phyloP scores from a whole-genome alignment of 2,888 invertebrate genomes.

The Watsonalla cultraria region DNA sequence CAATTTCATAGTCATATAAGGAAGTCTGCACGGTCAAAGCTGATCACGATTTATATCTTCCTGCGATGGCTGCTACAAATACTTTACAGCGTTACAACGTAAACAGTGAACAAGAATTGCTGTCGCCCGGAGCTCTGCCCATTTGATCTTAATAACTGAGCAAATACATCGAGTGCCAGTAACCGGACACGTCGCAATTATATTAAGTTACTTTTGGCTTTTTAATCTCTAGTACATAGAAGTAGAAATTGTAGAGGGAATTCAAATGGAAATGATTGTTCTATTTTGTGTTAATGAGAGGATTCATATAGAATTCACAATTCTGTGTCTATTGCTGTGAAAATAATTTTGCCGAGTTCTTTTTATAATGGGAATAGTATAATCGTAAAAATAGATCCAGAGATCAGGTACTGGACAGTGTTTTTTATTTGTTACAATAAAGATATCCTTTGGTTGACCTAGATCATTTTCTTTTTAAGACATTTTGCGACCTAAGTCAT shows the following conservation, averaged over 20 bases:
- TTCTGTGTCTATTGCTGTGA: too few relatives aligned
- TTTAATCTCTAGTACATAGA: conserved; percentile 21
- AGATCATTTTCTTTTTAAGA: too few relatives aligned
- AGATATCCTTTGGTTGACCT: too few relatives aligned
- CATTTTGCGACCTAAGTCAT: too few relatives aligned
- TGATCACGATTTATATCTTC: conserved; percentile 57
- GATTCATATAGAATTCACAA: too few relatives aligned
- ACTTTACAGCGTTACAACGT: conserved; percentile 44
- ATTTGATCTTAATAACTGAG: conserved; percentile 55
- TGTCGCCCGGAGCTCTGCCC: conserved; percentile 25
- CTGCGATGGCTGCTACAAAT: conserved; percentile 30
- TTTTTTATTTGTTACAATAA: too few relatives aligned
- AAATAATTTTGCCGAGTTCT: too few relatives aligned
- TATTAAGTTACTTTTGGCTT: conserved; percentile 20
- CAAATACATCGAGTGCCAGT: conserved; percentile 45
- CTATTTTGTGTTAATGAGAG: too few relatives aligned
- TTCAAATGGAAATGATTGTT: too few relatives aligned
- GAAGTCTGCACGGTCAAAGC: conserved; percentile 35
- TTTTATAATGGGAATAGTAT: too few relatives aligned
- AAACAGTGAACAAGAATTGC: conserved; percentile 43
- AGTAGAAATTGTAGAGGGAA: not conserved
- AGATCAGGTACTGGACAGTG: too few relatives aligned
- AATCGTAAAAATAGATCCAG: too few relatives aligned
- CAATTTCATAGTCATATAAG: conserved; percentile 21
- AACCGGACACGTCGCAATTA: conserved; percentile 44